phyloP scores from a whole-genome alignment of 2,797 vertebrate species.

The Chiloscyllium punctatum region DNA sequence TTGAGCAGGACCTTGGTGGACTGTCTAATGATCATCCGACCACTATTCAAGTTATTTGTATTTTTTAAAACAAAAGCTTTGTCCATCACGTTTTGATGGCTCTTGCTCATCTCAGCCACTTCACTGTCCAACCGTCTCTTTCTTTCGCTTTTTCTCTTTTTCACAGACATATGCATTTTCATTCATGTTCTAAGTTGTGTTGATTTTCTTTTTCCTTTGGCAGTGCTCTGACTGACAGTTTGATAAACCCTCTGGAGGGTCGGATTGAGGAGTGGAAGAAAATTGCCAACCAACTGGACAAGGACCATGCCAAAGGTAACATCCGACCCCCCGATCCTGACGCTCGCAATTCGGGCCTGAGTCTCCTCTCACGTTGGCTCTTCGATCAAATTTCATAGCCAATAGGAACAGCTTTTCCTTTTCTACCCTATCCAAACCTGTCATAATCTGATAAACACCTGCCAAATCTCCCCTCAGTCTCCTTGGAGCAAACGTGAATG shows the following conservation, averaged over 20 bases:
- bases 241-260: constrained; percentile 66
- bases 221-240: constrained; percentile 67
- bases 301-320: constrained; percentile 74
- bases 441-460: background rate
- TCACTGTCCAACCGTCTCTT: background rate
- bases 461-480: background rate
- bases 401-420: background rate
- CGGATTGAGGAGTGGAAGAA: constrained; percentile 79
- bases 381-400: no score
- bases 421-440: background rate
- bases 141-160: background rate
- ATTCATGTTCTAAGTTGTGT: background rate
- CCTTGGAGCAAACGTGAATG: background rate
- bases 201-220: constrained; percentile 28
- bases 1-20: no score
- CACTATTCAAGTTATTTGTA: no score
- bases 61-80: background rate
- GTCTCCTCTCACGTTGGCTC: no score
- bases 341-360: no score
- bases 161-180: no score
- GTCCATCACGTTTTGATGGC: background rate
- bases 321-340: background rate
- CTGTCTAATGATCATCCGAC: no score
- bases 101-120: background rate
- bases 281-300: constrained; percentile 68